A percentile compares a stretch with the other conserved stretches of the same genome.
phyloP scores from a whole-genome alignment of 1,140 invertebrate genomes.

The Polyergus mexicanus region DNA sequence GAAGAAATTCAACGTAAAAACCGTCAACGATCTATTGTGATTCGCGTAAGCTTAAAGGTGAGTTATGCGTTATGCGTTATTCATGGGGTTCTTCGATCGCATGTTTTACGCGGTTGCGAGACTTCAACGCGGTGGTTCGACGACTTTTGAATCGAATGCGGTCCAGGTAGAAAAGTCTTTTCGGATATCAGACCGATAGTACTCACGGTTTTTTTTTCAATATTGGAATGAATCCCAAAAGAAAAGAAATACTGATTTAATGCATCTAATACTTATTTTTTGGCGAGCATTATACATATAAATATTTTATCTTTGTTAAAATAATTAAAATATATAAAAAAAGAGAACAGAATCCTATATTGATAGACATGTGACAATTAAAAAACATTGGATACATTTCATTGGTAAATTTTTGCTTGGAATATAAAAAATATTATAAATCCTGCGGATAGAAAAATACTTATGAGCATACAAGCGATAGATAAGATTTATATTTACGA shows the following conservation, averaged over 20 bases:
- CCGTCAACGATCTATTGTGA: not conserved
- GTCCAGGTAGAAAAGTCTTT: slow-evolving; percentile 10
- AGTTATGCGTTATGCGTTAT: slow-evolving; percentile 36
- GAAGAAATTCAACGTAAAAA: not conserved
- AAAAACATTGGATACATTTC: no score
- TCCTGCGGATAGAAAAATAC: not conserved
- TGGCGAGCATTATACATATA: not conserved
- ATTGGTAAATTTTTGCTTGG: not conserved
- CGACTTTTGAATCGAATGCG: slow-evolving; percentile 6
- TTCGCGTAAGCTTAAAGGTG: slow-evolving; percentile 5
- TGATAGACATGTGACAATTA: not conserved
- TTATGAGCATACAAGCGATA: not conserved
- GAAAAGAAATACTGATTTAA: not conserved
- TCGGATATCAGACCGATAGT: not conserved
- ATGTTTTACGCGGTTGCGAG: not conserved
- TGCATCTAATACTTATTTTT: not conserved
- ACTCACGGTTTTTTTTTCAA: not conserved
- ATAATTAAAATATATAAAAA: not conserved
- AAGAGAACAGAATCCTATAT: not conserved
- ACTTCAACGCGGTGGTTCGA: slow-evolving; percentile 1
- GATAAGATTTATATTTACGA: slow-evolving; percentile 7
- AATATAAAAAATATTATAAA: not conserved
- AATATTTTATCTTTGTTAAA: not conserved
- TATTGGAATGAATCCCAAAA: not conserved
- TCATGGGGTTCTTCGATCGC: not conserved